Evolutionary conservation across 2,113 vertebrate species (phyloP).

Genomic region (Ictidomys tridecemlineatus): DNA sequence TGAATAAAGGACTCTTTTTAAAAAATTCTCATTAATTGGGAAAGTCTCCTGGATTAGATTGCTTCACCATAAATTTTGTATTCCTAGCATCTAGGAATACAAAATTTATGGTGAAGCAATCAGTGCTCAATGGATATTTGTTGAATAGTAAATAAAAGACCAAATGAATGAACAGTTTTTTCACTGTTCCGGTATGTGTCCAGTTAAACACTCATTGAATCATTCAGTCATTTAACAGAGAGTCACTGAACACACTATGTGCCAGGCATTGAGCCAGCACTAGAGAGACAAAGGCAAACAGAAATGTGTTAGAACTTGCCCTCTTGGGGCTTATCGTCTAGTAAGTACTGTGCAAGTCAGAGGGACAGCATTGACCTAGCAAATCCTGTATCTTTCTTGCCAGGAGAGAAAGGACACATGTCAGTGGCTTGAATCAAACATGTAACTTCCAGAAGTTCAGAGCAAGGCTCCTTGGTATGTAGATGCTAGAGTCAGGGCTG

Average conservation of each 20-base stretch:
- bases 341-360: neutral
- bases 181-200: neutral
- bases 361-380: neutral
- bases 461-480: neutral
- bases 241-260: neutral
- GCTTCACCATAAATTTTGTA: neutral
- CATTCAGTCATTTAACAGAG: conserved; percentile 6
- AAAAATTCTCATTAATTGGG: neutral
- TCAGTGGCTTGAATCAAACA: neutral
- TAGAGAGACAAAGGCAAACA: neutral
- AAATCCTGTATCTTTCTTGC: neutral
- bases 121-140: neutral
- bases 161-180: neutral
- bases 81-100: neutral
- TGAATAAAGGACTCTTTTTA: neutral
- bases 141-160: neutral
- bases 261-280: neutral
- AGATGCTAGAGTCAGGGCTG: neutral
- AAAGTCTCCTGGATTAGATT: neutral
- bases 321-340: neutral
- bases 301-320: neutral
- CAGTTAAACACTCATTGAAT: conserved; percentile 24
- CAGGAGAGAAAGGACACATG: neutral
- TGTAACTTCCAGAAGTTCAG: neutral
- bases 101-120: no score